Evolutionary conservation across 2,797 vertebrate genomes (phyloP), one percentile per base, ranked within the genome.

Genomic region (Megalops cyprinoides): DNA sequence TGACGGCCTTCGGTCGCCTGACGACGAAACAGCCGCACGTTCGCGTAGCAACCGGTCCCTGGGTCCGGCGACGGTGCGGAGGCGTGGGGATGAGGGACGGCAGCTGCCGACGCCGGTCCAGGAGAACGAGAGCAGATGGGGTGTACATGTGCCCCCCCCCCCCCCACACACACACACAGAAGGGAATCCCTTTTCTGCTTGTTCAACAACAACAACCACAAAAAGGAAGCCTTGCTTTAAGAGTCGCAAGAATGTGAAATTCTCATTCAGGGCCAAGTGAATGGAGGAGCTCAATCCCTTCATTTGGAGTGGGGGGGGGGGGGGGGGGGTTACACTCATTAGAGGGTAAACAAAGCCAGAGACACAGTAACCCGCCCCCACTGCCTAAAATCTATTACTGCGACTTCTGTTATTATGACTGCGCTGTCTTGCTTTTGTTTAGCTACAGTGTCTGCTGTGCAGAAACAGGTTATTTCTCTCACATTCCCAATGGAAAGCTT

Each of bases 1-100:
- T n/a, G 81, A 82, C 58, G 75, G 84, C 81, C 89, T 84, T 79
- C 85, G 89, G 88, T 87, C 87, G 93, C 92, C 90, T 93, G 91
- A 92, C 91, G 92, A 93, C 91, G 90, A 92, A 93, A 91, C 92
- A 91, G 87, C 86, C 91, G 88, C 84, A 88, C 86, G n/a, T 87
- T 88, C 77, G 84, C 91, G 93, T 93, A 93, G 93, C 91, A 94
- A 94, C n/a, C 93, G 93, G 91, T 93, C 91, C 82, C 88, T 87
- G 90, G 84, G 18, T 34, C 9, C 2, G 31, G 1, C 28, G 25
- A 0, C 46, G 53, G 53, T 53, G 81, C 31, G 71, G 75, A 58
- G 84, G 74, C 78, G 67, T 69, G 58, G 75, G 58, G 80, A 76
- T 65, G 31, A 10, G 49, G 37, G 49, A 84, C 84, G 89, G 88